Evolutionary conservation across 2,797 vertebrate species (phyloP).

Genomic region (Gadopsis bispinosus): DNA sequence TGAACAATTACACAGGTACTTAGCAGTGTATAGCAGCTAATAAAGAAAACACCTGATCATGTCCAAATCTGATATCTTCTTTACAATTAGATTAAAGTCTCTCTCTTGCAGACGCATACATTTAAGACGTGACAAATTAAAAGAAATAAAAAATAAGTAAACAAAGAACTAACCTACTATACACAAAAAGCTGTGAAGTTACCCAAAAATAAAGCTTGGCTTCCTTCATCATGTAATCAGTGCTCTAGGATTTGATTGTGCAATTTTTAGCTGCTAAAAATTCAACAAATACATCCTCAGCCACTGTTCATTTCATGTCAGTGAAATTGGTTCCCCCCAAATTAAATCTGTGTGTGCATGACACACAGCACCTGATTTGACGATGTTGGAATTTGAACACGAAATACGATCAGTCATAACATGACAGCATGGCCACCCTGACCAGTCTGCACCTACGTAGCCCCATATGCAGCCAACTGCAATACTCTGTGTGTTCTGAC

Average conservation of each 20-base stretch:
- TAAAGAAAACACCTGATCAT: neutral
- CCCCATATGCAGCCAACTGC: too few relatives aligned
- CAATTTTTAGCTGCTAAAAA: conserved; percentile 16
- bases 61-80: neutral
- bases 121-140: conserved; percentile 18
- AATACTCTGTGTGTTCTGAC: too few relatives aligned
- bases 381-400: conserved; percentile 22
- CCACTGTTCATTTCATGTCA: conserved; percentile 25
- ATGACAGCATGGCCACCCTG: too few relatives aligned
- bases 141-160: too few relatives aligned
- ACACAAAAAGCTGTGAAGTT: conserved; percentile 31
- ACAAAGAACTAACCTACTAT: conserved; percentile 29
- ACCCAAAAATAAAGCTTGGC: conserved; percentile 25
- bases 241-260: conserved; percentile 16
- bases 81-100: neutral
- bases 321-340: conserved; percentile 3
- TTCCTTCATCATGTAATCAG: conserved; percentile 37
- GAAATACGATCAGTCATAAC: neutral
- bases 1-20: neutral
- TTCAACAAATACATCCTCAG: conserved; percentile 12
- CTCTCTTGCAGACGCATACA: conserved; percentile 6
- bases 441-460: too few relatives aligned
- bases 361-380: conserved; percentile 33
- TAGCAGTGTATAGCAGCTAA: neutral
- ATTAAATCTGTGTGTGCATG: conserved; percentile 1